A percentile compares a stretch with the other conserved stretches of the same genome.
Conservation (phyloP, 2,113 vertebrate genomes). For the Atlantisia rogersi region DNA sequence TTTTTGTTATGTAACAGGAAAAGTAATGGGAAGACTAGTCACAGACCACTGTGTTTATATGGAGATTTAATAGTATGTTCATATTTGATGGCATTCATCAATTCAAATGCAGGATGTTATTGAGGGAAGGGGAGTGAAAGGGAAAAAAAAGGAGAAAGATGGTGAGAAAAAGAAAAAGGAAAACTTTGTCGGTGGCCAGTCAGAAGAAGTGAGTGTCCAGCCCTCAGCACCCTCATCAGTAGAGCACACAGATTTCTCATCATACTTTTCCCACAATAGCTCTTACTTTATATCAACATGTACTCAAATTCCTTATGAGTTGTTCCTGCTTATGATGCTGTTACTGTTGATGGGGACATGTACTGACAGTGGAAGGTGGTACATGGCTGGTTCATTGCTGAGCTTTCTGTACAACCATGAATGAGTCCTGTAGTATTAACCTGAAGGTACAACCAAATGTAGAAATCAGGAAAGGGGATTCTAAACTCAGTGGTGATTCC, state of each 20-base stretch:
- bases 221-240: background rate
- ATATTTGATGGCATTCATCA: background rate
- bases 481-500: background rate
- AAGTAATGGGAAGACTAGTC: background rate
- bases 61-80: background rate
- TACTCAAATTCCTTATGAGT: background rate
- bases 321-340: background rate
- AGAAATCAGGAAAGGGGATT: background rate
- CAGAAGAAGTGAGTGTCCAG: background rate
- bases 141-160: background rate
- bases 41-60: background rate
- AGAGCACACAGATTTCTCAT: background rate
- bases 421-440: background rate
- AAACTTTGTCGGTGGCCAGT: fast-evolving
- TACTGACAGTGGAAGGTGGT: fast-evolving
- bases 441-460: background rate
- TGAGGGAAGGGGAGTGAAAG: background rate
- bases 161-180: background rate
- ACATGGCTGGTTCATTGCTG: background rate
- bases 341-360: fast-evolving
- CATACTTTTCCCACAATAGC: background rate
- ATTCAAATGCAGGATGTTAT: fast-evolving
- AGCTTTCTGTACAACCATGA: background rate
- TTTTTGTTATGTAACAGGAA: background rate
- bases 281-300: background rate